These are phyloP conservation scores for Acleris emargana DNA, from an alignment of 2,888 invertebrate genomes.

Conservation along the genomic window DNA sequence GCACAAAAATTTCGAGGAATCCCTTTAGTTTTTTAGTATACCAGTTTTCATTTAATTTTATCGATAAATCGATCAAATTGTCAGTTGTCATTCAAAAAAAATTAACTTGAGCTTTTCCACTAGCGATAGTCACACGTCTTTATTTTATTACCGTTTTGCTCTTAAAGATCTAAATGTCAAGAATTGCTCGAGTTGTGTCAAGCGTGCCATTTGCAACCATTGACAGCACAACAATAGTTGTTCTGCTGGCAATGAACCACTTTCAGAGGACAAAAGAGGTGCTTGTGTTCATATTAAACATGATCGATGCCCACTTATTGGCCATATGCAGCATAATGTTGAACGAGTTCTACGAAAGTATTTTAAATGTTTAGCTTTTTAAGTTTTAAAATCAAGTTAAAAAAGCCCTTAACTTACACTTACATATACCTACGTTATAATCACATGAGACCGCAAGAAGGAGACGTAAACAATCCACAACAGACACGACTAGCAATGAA, in stretches of 20 bases:
- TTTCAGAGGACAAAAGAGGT: conserved; percentile 35
- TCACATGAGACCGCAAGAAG: no score
- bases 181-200: conserved; percentile 28
- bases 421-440: no score
- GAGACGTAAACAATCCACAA: no score
- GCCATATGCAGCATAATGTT: conserved; percentile 8
- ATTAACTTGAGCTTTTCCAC: background rate
- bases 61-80: no score
- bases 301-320: conserved; percentile 28
- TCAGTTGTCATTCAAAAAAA: no score
- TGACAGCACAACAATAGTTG: conserved; percentile 35
- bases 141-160: background rate
- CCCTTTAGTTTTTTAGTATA: no score
- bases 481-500: no score
- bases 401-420: no score
- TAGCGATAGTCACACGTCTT: background rate
- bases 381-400: no score
- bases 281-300: conserved; percentile 30
- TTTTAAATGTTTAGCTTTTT: no score
- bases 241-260: conserved; percentile 37
- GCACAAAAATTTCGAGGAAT: no score
- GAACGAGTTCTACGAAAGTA: background rate
- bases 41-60: no score
- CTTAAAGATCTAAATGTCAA: conserved; percentile 23
- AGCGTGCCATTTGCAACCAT: conserved; percentile 27